These are phyloP conservation scores for Merops nubicus DNA, from an alignment of 2,113 vertebrate species.

Conservation along the genomic window DNA sequence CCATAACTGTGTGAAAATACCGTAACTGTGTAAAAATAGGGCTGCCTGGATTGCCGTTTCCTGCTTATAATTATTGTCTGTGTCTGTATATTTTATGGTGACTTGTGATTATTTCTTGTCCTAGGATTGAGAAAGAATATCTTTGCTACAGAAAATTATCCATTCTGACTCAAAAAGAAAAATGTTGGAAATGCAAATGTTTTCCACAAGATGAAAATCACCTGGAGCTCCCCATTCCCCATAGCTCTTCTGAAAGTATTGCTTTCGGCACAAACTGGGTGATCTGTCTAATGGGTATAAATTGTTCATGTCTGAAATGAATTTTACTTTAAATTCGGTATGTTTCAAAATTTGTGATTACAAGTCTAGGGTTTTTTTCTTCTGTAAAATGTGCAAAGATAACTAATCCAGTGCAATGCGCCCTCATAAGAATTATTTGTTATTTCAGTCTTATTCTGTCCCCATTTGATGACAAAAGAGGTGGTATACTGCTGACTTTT, in stretches of 20 bases:
- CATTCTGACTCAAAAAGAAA: neutral
- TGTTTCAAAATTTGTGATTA: conserved; percentile 43
- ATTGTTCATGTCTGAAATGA: conserved; percentile 35
- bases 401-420: neutral
- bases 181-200: conserved; percentile 43
- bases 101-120: conserved; percentile 9
- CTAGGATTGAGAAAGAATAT: neutral
- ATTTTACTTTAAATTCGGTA: conserved; percentile 51
- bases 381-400: neutral
- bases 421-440: neutral
- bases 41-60: neutral
- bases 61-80: conserved; percentile 22
- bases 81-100: neutral
- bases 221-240: neutral
- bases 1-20: neutral
- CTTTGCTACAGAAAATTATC: conserved; percentile 5
- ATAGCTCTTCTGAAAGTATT: conserved; percentile 35
- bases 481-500: neutral
- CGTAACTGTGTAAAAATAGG: neutral
- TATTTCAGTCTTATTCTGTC: neutral
- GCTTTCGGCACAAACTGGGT: neutral
- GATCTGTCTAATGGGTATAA: conserved; percentile 45
- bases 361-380: neutral
- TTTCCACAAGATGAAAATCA: conserved; percentile 20
- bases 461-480: neutral